phyloP scores from a whole-genome alignment of 2,888 invertebrate genomes.

The Calliphora vomitoria region DNA sequence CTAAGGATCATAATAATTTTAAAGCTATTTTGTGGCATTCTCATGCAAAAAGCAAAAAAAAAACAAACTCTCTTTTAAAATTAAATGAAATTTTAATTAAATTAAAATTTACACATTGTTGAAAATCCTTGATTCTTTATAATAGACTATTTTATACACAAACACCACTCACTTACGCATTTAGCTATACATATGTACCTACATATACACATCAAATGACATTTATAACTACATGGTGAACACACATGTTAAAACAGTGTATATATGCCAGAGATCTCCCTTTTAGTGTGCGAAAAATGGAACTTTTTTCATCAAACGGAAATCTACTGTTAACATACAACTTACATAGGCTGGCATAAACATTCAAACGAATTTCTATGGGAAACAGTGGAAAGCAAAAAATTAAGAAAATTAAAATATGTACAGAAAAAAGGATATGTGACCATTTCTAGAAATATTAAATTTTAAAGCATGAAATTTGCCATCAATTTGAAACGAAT shows the following conservation, averaged over 20 bases:
- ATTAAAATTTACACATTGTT: constrained; percentile 68
- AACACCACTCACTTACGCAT: background rate
- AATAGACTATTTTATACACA: constrained; percentile 26
- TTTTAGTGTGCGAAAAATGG: background rate
- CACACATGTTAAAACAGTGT: constrained; percentile 16
- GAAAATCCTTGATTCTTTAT: constrained; percentile 47
- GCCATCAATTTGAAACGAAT: too few species aligned
- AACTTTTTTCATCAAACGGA: constrained; percentile 52
- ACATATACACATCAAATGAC: background rate
- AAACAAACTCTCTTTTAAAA: constrained; percentile 38
- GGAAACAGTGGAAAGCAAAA: background rate
- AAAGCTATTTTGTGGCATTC: constrained; percentile 52
- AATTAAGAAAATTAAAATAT: too few species aligned
- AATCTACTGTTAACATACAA: constrained; percentile 65
- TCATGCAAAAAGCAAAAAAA: background rate
- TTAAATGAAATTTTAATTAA: constrained; percentile 72
- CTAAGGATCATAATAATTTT: constrained; percentile 48
- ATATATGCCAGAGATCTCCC: background rate
- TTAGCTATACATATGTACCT: too few species aligned
- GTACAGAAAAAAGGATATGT: too few species aligned
- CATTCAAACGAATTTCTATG: background rate
- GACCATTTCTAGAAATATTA: too few species aligned
- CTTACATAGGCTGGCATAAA: constrained; percentile 21
- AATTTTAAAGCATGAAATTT: too few species aligned
- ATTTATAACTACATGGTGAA: constrained; percentile 8